These are phyloP conservation scores for Micromys minutus DNA, from an alignment of 2,113 vertebrate species.

Conservation along the genomic window DNA sequence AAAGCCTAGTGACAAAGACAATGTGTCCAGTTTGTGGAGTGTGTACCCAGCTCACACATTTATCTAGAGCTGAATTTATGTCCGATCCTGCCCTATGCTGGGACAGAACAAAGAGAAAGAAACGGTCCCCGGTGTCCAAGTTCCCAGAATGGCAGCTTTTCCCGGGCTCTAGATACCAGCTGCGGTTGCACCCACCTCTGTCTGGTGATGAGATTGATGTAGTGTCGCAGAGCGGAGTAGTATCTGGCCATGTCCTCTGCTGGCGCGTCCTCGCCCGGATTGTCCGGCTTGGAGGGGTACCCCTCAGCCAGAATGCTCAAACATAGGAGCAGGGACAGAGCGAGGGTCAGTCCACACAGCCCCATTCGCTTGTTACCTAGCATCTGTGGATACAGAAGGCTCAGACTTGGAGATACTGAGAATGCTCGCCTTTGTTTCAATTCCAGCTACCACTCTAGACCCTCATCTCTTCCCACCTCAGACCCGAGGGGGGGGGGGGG, in stretches of 20 bases:
- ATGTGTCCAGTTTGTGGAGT: background rate
- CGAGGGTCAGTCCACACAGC: slow-evolving; percentile 90
- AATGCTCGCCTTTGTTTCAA: rapidly evolving
- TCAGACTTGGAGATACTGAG: background rate
- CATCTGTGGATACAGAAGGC: slow-evolving; percentile 87
- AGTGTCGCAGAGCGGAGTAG: slow-evolving; percentile 97
- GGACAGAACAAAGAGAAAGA: background rate
- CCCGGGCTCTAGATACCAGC: rapidly evolving
- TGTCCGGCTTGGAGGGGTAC: slow-evolving; percentile 97
- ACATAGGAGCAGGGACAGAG: slow-evolving; percentile 92
- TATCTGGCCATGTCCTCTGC: slow-evolving; percentile 98
- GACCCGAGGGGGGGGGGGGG: background rate
- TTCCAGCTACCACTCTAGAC: rapidly evolving
- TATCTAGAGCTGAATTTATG: background rate
- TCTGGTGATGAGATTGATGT: slow-evolving; percentile 99
- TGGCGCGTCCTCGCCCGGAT: slow-evolving; percentile 95
- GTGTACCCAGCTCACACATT: background rate
- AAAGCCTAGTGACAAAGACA: background rate
- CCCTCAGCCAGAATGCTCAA: slow-evolving; percentile 92
- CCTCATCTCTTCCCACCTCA: background rate
- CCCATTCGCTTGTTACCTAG: slow-evolving; percentile 90
- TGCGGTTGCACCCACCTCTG: slow-evolving; percentile 90
- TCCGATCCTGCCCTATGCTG: background rate
- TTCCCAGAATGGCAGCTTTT: too few relatives aligned
- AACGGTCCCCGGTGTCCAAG: background rate